Evolutionary conservation across 2,113 vertebrate species (phyloP).

Genomic region (Myrmecophaga tridactyla): DNA sequence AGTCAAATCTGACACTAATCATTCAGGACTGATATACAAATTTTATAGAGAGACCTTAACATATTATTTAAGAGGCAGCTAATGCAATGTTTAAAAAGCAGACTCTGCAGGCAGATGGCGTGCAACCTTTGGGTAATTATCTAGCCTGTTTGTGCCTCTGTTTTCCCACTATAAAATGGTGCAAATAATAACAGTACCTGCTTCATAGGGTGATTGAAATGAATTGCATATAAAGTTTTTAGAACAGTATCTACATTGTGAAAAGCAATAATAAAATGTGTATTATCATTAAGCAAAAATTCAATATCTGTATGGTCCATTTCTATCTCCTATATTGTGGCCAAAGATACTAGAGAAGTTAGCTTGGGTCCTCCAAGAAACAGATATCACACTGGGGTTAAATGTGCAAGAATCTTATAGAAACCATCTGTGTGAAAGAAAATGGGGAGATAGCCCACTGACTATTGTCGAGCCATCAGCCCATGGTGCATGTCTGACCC

Average conservation of each 20-base stretch:
- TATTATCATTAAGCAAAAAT: neutral
- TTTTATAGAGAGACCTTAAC: neutral
- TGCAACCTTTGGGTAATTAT: neutral
- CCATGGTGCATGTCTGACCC: neutral
- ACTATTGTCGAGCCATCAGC: neutral
- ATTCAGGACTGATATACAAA: neutral
- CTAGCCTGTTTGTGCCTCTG: neutral
- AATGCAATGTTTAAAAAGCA: neutral
- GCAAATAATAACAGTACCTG: neutral
- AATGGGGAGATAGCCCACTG: neutral
- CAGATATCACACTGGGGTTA: neutral
- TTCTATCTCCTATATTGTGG: neutral
- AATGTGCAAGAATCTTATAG: neutral
- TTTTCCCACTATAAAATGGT: neutral
- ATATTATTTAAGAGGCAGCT: neutral
- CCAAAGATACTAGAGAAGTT: neutral
- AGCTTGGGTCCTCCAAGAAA: neutral
- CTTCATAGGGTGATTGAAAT: neutral
- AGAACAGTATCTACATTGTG: no score
- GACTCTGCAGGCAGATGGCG: no score
- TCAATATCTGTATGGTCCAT: neutral
- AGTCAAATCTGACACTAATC: neutral
- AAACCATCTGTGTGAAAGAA: neutral
- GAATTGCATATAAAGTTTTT: neutral
- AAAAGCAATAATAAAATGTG: neutral